A percentile compares a stretch with the other conserved stretches of the same genome.
Conservation (phyloP, 1,140 invertebrate genomes). For the Bombyx mandarina region DNA sequence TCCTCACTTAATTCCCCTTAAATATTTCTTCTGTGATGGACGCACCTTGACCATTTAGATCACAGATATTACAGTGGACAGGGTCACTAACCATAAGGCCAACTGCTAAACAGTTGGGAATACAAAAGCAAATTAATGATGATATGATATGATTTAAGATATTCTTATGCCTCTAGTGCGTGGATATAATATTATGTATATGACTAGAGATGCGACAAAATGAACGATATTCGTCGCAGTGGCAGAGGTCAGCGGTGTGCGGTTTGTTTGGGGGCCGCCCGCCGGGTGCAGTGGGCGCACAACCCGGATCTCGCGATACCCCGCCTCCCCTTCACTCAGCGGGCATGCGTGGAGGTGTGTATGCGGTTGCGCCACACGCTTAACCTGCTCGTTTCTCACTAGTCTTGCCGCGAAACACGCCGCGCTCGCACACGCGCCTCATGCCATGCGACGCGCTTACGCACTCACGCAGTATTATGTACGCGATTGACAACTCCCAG, state of each 20-base stretch:
- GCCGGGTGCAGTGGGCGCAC: conserved; percentile 56
- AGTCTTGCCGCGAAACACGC: conserved; percentile 29
- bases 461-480: conserved; percentile 52
- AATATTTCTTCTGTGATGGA: too few species aligned
- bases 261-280: conserved; percentile 59
- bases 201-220: conserved; percentile 22
- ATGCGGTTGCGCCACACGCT: conserved; percentile 3
- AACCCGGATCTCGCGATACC: conserved; percentile 62
- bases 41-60: too few species aligned
- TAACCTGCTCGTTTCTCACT: conserved; percentile 15
- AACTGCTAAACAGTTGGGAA: not conserved
- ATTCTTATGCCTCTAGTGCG: not conserved
- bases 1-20: too few species aligned
- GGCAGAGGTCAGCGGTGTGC: conserved; percentile 47
- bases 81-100: too few species aligned
- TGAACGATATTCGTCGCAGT: conserved; percentile 28
- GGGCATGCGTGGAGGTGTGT: conserved; percentile 33
- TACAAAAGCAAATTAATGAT: not conserved
- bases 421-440: conserved; percentile 35
- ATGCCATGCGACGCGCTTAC: conserved; percentile 40
- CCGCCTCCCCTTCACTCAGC: conserved; percentile 65
- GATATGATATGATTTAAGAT: too few species aligned
- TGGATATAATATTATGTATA: not conserved
- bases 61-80: too few species aligned
- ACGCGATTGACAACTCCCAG: conserved; percentile 62